Percentiles rank a stretch among this genome's conserved stretches.
These are phyloP conservation scores for Pristionchus arcanus DNA, from an alignment of 2,888 invertebrate genomes.

Conservation along the genomic window DNA sequence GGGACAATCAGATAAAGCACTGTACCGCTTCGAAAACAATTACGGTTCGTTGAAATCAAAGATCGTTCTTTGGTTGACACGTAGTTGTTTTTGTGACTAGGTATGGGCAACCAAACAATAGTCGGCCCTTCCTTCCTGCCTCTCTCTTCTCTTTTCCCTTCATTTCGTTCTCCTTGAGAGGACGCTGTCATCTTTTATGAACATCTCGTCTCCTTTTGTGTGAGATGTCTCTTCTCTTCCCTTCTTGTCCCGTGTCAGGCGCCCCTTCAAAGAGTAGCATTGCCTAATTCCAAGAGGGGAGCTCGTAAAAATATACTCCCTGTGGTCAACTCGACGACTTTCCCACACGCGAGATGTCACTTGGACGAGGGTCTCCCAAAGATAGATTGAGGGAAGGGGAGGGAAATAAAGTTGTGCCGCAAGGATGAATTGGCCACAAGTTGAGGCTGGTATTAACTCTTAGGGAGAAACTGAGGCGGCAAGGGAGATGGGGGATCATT, in stretches of 20 bases:
- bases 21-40: neutral
- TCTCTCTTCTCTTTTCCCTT: slow-evolving; percentile 7
- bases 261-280: neutral
- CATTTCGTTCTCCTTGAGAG: slow-evolving; percentile 22
- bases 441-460: neutral
- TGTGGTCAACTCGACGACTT: neutral
- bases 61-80: neutral
- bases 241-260: neutral
- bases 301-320: slow-evolving; percentile 31
- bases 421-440: neutral
- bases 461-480: neutral
- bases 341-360: slow-evolving; percentile 44
- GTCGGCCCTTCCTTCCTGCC: neutral
- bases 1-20: neutral
- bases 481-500: slow-evolving; percentile 13
- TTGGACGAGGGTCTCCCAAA: neutral
- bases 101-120: neutral
- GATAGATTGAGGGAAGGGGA: neutral
- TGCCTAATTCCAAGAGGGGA: slow-evolving; percentile 5
- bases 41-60: neutral
- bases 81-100: neutral
- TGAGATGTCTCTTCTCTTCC: neutral
- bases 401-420: neutral
- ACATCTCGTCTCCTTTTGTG: neutral
- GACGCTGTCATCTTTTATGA: slow-evolving; percentile 40